These are phyloP conservation scores for Lasioglossum lativentre DNA, from an alignment of 2,888 invertebrate species.

Conservation along the genomic window DNA sequence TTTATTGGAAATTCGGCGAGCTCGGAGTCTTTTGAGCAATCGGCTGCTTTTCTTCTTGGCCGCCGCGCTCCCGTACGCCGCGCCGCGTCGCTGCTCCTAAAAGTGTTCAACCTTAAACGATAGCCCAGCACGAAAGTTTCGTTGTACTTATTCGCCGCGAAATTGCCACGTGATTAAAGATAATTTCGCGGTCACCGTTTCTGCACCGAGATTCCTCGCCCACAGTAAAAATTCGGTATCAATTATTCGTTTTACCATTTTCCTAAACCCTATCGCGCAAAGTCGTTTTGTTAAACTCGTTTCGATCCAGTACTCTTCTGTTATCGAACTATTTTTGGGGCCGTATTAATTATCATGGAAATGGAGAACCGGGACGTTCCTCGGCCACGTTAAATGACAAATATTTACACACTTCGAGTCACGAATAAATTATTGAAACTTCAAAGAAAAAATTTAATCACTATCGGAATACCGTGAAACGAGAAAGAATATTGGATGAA, in stretches of 20 bases:
- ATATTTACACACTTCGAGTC: not conserved
- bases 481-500: not conserved
- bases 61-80: not conserved
- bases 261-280: not conserved
- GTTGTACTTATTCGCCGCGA: constrained; percentile 39
- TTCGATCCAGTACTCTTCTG: not conserved
- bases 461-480: not conserved
- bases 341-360: not conserved
- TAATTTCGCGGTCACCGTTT: constrained; percentile 66
- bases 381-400: not conserved
- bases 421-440: not conserved
- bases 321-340: not conserved
- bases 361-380: not conserved
- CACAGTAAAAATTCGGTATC: not conserved
- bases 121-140: constrained; percentile 20
- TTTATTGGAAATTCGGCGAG: constrained; percentile 70
- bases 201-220: constrained; percentile 11
- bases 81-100: not conserved
- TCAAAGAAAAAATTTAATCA: not conserved
- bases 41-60: constrained; percentile 37
- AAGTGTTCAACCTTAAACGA: constrained; percentile 43
- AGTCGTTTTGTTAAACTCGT: not conserved
- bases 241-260: not conserved
- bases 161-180: constrained; percentile 65
- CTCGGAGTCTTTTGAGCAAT: constrained; percentile 58